phyloP scores from a whole-genome alignment of 1,140 invertebrate genomes.

The Macrostomum lignano region DNA sequence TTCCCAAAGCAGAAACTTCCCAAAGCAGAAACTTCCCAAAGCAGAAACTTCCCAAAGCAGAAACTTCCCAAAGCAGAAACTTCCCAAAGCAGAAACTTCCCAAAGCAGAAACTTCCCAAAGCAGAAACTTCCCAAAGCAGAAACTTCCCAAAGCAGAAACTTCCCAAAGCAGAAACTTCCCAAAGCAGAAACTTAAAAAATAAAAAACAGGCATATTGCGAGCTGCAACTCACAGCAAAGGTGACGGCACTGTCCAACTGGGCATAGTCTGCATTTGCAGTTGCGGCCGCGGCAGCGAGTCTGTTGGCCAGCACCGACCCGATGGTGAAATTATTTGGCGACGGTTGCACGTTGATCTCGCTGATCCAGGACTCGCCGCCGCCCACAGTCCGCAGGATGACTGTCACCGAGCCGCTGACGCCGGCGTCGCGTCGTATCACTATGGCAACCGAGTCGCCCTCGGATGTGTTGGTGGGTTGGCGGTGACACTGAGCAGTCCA shows the following conservation, averaged over 20 bases:
- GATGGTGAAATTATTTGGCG: constrained; percentile 13
- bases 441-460: constrained; percentile 9
- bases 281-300: constrained; percentile 10
- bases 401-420: constrained; percentile 13
- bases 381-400: constrained; percentile 16
- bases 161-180: no score
- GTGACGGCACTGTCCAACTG: constrained; percentile 11
- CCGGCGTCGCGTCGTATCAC: constrained; percentile 10
- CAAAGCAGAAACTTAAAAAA: no score
- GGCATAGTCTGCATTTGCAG: constrained; percentile 13
- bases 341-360: constrained; percentile 11
- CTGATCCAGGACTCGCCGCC: constrained; percentile 16
- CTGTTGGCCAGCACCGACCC: constrained; percentile 13
- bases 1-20: no score
- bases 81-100: no score
- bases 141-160: no score
- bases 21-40: no score
- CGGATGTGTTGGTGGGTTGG: constrained; percentile 6
- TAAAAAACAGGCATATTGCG: no score
- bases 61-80: no score
- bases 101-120: no score
- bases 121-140: no score
- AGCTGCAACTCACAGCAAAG: constrained; percentile 11
- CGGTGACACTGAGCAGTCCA: constrained; percentile 14
- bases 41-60: no score